phyloP scores from a whole-genome alignment of 2,888 invertebrate species.

The Folsomia manolachei region DNA sequence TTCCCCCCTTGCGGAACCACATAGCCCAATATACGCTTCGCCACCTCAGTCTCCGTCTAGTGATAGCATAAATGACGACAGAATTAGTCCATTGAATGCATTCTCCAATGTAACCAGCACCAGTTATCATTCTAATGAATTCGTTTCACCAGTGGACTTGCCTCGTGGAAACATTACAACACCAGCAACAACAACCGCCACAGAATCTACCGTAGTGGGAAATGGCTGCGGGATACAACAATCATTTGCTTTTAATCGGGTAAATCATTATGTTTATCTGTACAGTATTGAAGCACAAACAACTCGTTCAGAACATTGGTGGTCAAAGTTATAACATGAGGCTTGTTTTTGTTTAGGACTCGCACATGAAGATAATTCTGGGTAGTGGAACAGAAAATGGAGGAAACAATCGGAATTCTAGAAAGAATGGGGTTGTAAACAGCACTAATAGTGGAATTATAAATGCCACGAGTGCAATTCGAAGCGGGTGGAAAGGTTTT shows the following conservation, averaged over 20 bases:
- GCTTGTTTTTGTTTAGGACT: conserved; percentile 68
- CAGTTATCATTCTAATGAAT: conserved; percentile 19
- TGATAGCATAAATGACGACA: conserved; percentile 51
- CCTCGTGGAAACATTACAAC: conserved; percentile 26
- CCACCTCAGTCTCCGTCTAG: conserved; percentile 70
- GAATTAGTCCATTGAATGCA: conserved; percentile 47
- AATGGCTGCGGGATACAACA: conserved; percentile 45
- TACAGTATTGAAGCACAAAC: not conserved
- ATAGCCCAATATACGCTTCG: conserved; percentile 74
- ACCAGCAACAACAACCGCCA: conserved; percentile 21
- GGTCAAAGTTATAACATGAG: not conserved
- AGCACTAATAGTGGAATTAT: conserved; percentile 49
- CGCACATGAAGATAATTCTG: conserved; percentile 85
- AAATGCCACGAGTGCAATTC: conserved; percentile 49
- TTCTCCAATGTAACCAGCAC: conserved; percentile 28
- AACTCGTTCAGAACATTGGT: not conserved
- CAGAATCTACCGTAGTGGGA: conserved; percentile 38
- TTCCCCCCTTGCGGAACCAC: conserved; percentile 64
- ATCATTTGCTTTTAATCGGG: conserved; percentile 50
- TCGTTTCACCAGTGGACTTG: not conserved
- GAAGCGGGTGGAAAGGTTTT: conserved; percentile 50
- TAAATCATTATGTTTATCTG: conserved; percentile 23
- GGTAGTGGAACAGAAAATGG: conserved; percentile 57
- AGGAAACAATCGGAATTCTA: conserved; percentile 41
- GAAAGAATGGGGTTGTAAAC: conserved; percentile 47